Evolutionary conservation across 1,140 invertebrate genomes (phyloP), one percentile per base, ranked within the genome.

Genomic region (Drosophila tropicalis): DNA sequence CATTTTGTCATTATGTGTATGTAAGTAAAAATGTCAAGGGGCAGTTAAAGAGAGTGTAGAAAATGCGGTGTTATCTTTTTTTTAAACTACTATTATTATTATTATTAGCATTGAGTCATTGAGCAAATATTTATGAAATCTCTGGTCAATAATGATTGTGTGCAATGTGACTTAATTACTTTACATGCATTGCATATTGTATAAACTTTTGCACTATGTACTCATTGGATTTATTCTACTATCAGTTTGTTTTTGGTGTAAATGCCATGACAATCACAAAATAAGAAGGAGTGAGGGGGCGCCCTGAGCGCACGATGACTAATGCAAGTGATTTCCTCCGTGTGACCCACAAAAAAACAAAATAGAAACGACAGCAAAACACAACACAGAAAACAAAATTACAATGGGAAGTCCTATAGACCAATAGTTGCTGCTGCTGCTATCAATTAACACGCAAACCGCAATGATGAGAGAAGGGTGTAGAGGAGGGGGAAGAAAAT

Each of bases 301-400:
- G 55, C 17, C 32, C 41, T 47, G 15, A 40, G 70, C 15, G 13
- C 6, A 6, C 58, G 67, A 86, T 85, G 82, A 85, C 83, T 85
- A 85, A 87, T 85, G 79, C 82, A 87, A 82, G 84, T 87, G 82
- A 82, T 85, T 85, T 85, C 79, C 82, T 85, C 75, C 82, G 71
- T 87, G 83, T 85, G 82, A 85, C 82, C 82, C 83, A 85, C 83
- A 79, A 80, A 55, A 71, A 47, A 47, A 64, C 67, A 58, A 60
- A 70, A 62, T 44, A 58, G 36, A 39, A 54, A 65, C 64, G 34
- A 56, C 67, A 75, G 34, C 60, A 69, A 72, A 40, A 56, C 13
- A 55, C 55, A 66, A 69, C 67, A 60, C 79, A 19, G 10, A 19
- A 51, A 51, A 51, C 7, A 19, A 51, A 51, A 51, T 19, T 51